These are phyloP conservation scores for Leontocebus nigricollis DNA, from an alignment of 2,797 vertebrate species.

Conservation along the genomic window DNA sequence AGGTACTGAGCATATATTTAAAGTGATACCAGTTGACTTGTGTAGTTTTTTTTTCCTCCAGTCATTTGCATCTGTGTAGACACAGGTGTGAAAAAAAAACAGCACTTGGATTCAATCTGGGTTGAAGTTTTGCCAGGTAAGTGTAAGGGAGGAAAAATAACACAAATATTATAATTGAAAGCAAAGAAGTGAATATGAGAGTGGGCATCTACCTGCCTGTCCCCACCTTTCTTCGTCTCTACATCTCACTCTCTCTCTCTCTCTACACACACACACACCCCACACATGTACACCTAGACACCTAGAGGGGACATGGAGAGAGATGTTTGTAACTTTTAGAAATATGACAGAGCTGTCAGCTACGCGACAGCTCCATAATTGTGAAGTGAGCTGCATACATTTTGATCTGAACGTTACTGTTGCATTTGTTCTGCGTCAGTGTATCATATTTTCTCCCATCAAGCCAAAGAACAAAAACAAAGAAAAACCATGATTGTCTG, in stretches of 20 bases:
- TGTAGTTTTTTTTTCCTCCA: not conserved
- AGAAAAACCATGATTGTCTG: not conserved
- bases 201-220: not conserved
- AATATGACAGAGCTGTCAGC: not conserved
- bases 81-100: not conserved
- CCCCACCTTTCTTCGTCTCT: not conserved
- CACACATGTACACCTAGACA: not conserved
- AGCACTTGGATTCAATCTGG: not conserved
- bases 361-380: not conserved
- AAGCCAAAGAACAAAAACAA: not conserved
- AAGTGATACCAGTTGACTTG: not conserved
- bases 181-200: not conserved
- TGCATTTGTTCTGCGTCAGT: not conserved
- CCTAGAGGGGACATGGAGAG: not conserved
- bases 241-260: no score
- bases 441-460: not conserved
- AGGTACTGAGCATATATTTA: accelerated
- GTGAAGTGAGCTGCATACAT: not conserved
- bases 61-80: accelerated
- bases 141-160: not conserved
- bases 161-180: not conserved
- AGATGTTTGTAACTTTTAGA: not conserved
- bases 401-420: not conserved
- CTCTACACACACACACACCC: not conserved
- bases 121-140: not conserved